phyloP scores from a whole-genome alignment of 2,113 vertebrate genomes.

The Platanista minor region DNA sequence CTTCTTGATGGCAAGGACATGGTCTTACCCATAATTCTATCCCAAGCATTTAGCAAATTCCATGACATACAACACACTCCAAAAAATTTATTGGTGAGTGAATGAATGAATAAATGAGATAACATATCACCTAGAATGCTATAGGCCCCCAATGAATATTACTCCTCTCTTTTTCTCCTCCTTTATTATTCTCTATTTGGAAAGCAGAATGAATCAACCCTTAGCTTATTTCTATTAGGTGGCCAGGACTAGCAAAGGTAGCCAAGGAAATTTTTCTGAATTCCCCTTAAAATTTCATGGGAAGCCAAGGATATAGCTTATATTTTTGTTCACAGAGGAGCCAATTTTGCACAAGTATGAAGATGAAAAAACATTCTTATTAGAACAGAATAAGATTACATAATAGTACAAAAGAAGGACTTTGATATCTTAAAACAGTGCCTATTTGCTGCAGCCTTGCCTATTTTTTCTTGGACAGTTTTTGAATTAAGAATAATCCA shows the following conservation, averaged over 20 bases:
- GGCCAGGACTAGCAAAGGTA: not conserved
- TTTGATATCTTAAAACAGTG: not conserved
- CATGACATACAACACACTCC: not conserved
- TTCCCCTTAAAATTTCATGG: not conserved
- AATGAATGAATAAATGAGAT: not conserved
- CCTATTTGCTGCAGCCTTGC: not conserved
- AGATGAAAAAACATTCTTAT: not conserved
- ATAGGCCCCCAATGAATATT: not conserved
- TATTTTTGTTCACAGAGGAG: not conserved
- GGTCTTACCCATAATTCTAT: not conserved
- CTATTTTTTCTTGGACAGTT: not conserved
- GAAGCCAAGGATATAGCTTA: not conserved
- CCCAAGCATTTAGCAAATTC: not conserved
- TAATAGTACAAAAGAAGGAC: not conserved
- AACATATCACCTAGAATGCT: not conserved
- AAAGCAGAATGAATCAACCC: not conserved
- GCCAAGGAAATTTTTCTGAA: not conserved
- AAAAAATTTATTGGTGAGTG: not conserved
- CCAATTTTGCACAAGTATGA: not conserved
- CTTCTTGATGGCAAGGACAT: not conserved
- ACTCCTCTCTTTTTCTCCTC: not conserved
- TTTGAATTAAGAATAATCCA: not conserved
- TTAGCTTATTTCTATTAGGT: not conserved
- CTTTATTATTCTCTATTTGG: not conserved
- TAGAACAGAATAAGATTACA: not conserved